Percentiles rank a stretch among this genome's conserved stretches.
phyloP scores from a whole-genome alignment of 1,140 invertebrate genomes.

The Hyles euphorbiae region DNA sequence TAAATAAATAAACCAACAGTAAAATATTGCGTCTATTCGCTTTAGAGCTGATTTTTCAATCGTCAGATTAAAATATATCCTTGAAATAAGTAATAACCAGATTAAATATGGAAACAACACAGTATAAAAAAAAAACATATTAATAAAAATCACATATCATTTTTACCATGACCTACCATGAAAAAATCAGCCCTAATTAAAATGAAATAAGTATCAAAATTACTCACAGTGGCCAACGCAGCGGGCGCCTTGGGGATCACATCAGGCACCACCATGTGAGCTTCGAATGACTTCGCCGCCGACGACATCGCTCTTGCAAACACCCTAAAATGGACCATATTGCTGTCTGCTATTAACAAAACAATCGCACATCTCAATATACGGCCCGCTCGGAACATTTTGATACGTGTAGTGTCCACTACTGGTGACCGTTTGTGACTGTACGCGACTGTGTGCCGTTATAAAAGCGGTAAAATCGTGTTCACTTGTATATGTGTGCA shows the following conservation, averaged over 20 bases:
- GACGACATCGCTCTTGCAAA: conserved; percentile 62
- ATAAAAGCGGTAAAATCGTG: conserved; percentile 8
- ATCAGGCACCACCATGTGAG: conserved; percentile 58
- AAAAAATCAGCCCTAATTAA: neutral
- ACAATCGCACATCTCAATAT: conserved; percentile 54
- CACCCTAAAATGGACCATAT: conserved; percentile 71
- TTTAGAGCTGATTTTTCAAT: no score
- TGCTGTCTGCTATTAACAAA: conserved; percentile 62
- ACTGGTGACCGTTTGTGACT: conserved; percentile 6
- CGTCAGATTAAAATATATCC: no score
- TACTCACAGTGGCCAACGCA: conserved; percentile 37
- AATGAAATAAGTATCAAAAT: conserved; percentile 4
- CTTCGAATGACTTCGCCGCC: conserved; percentile 54
- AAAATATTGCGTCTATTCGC: no score
- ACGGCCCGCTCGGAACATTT: conserved; percentile 25
- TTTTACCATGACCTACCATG: no score
- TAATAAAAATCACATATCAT: no score
- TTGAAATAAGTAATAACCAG: no score
- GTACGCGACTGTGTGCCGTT: conserved; percentile 8
- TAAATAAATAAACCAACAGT: no score
- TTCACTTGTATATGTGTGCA: conserved; percentile 4
- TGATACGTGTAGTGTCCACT: neutral
- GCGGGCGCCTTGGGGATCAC: conserved; percentile 55
- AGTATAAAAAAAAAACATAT: no score
- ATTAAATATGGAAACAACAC: no score